A percentile compares a stretch with the other conserved stretches of the same genome.
These are phyloP conservation scores for Empis livida DNA, from an alignment of 2,888 invertebrate species.

Conservation along the genomic window DNA sequence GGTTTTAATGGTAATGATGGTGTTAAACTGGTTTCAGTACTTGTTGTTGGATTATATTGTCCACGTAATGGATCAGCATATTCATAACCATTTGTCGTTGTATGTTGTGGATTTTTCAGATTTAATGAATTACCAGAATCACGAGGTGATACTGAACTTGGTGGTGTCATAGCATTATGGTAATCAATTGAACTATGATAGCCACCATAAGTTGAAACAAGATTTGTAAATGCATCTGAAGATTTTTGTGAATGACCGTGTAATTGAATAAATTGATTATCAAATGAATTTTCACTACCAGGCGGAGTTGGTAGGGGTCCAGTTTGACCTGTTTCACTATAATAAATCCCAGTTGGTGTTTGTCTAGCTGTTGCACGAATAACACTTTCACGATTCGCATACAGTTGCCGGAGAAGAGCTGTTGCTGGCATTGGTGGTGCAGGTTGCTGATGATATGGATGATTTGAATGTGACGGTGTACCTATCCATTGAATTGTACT, in stretches of 20 bases:
- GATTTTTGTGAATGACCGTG: conserved; percentile 40
- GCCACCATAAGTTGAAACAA: conserved; percentile 43
- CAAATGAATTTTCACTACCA: conserved; percentile 65
- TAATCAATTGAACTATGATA: conserved; percentile 64
- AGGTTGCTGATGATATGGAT: conserved; percentile 39
- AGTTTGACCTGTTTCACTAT: conserved; percentile 43
- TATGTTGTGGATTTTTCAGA: conserved; percentile 24
- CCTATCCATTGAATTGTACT: conserved; percentile 92
- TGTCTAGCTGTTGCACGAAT: conserved; percentile 68
- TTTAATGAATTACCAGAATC: conserved; percentile 54
- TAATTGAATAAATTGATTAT: conserved; percentile 44
- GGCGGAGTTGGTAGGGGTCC: conserved; percentile 84
- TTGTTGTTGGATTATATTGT: conserved; percentile 27
- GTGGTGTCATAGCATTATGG: conserved; percentile 92
- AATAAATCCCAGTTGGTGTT: conserved; percentile 33
- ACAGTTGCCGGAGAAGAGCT: conserved; percentile 75
- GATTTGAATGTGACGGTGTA: conserved; percentile 39
- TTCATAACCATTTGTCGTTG: conserved; percentile 39
- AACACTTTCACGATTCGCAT: conserved; percentile 88
- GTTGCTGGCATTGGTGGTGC: conserved; percentile 65
- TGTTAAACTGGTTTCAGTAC: conserved; percentile 44
- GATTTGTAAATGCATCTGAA: conserved; percentile 44
- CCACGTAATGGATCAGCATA: conserved; percentile 50
- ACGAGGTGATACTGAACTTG: conserved; percentile 90
- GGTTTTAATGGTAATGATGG: conserved; percentile 73